Conservation (phyloP, 2,113 vertebrate species). For the Macrotus californicus region DNA sequence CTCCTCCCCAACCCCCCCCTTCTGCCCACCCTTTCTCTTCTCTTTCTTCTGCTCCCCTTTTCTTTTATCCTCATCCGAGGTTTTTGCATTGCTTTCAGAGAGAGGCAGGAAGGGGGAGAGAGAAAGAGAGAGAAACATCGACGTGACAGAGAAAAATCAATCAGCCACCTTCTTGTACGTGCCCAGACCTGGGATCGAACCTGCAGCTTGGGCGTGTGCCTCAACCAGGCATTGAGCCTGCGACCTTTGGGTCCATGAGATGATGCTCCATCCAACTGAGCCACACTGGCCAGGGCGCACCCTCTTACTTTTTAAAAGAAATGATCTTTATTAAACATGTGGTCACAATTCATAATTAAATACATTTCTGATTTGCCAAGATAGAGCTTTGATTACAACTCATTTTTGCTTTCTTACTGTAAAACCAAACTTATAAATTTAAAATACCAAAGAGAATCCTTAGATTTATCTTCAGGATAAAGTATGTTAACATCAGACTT, state of each 20-base stretch:
- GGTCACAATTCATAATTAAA: slow-evolving; percentile 60
- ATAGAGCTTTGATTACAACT: slow-evolving; percentile 6
- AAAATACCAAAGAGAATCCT: slow-evolving; percentile 53
- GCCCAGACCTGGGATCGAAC: too few species aligned
- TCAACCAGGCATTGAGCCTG: too few species aligned
- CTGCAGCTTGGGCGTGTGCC: too few species aligned
- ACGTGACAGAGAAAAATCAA: too few species aligned
- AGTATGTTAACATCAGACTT: slow-evolving; percentile 42
- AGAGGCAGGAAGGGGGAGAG: not conserved
- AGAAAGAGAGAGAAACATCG: not conserved
- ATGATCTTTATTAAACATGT: not conserved
- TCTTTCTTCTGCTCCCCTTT: not conserved
- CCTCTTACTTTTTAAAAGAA: not conserved
- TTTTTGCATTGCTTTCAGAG: not conserved
- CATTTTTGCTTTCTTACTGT: slow-evolving; percentile 31
- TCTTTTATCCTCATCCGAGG: not conserved
- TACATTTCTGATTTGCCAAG: slow-evolving; percentile 53
- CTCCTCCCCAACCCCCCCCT: not conserved
- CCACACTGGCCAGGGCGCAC: not conserved
- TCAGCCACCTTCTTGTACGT: too few species aligned
- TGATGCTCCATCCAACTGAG: not conserved
- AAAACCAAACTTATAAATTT: slow-evolving; percentile 59
- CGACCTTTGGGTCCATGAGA: too few species aligned
- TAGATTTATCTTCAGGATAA: slow-evolving; percentile 37
- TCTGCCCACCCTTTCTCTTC: accelerated